A percentile compares a stretch with the other conserved stretches of the same genome.
phyloP scores from a whole-genome alignment of 2,888 invertebrate species.

The Eupithecia pulchellata region DNA sequence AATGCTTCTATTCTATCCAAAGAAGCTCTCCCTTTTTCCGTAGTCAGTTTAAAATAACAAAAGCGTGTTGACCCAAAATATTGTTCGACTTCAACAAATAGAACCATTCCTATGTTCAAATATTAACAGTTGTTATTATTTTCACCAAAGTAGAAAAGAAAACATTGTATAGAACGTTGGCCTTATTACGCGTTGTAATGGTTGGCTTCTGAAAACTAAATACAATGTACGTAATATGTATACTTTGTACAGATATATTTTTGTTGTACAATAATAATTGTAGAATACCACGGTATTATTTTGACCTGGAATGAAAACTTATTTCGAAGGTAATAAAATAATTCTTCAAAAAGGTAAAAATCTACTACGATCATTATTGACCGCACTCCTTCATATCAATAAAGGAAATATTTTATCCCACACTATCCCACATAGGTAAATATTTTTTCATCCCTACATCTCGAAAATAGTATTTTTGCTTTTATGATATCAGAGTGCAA shows the following conservation, averaged over 20 bases:
- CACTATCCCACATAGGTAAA: too few species aligned
- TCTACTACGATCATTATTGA: not conserved
- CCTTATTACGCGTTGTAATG: constrained; percentile 25
- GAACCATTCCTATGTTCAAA: constrained; percentile 27
- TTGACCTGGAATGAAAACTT: not conserved
- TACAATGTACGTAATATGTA: constrained; percentile 9
- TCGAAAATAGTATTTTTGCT: too few species aligned
- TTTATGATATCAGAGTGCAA: too few species aligned
- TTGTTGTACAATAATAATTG: not conserved
- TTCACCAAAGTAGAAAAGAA: constrained; percentile 35
- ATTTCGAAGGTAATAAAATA: not conserved
- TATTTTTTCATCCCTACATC: too few species aligned
- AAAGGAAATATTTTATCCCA: too few species aligned
- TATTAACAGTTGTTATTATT: constrained; percentile 35
- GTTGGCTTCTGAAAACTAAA: constrained; percentile 18
- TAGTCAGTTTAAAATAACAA: not conserved
- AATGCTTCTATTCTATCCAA: not conserved
- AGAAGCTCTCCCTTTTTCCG: not conserved
- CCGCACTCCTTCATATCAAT: too few species aligned
- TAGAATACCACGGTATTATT: not conserved
- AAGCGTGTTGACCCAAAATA: not conserved
- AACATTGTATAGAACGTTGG: constrained; percentile 34
- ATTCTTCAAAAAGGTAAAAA: not conserved
- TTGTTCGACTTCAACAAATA: constrained; percentile 15
- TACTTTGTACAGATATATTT: constrained; percentile 13